Base-by-base conservation (phyloP, 2,113 vertebrate species). In the Archocentrus centrarchus region DNA sequence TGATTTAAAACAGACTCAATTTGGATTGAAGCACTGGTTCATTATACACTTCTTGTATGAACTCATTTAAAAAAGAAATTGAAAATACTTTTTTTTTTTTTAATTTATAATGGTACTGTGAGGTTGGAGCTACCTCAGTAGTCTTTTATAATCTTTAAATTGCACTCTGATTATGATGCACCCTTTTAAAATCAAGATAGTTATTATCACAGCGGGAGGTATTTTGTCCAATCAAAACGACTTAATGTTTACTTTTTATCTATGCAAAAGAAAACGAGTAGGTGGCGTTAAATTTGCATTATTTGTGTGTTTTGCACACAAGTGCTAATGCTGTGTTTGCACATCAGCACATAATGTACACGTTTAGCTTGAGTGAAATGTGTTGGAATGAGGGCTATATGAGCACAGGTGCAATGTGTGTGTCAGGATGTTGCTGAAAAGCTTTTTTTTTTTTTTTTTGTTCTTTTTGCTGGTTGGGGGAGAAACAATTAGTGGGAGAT, bases 401-500 rank as follows among this genome's bases (percentile, higher is more conserved):
- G 92, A 90, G 91, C 83, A 64, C 57, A 63, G 61, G 61, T 90
- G 90, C 92, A 93, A 91, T 89, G 11, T 50, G 55, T 82, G 11
- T 77, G 55, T 20, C 61, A 2, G 3, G 14, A 1, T 78, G 27
- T 35, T 83, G 66, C 66, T 73, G 66, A n/a, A 53, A 73, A 73
- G 66, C 66, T 53, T 53, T 53, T 47, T 47, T 47, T 32, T 47
- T 47, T 32, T 47, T 14, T 5, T 59, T 39, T 17, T 53, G 14
- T 6, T 41, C 66, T 53, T 63, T 39, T 17, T 53, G n/a, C 5
- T 47, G 2, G 44, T 59, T 30, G 32, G 30, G 77, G 61, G 44
- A 59, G 75, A 87, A 59, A 47, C 1, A 37, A n/a, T 55, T 30
- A 30, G 11, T 39, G 22, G 59, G 6, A 35, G 3, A 76, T 57